phyloP scores from a whole-genome alignment of 2,797 vertebrate genomes.

The Sebastes iracundus region DNA sequence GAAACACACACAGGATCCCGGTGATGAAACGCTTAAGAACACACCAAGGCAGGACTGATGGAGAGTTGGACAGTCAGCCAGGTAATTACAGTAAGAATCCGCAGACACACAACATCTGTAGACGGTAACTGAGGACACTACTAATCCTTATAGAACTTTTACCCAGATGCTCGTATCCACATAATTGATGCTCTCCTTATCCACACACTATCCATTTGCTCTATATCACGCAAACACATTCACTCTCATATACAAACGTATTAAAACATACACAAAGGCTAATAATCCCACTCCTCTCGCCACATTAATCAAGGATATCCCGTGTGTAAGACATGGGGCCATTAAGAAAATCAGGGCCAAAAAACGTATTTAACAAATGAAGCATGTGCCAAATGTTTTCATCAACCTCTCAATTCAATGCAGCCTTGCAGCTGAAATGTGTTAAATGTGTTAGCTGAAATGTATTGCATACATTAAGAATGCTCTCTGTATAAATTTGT shows the following conservation, averaged over 20 bases:
- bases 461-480: conserved; percentile 33
- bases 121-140: neutral
- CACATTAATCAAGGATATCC: conserved; percentile 37
- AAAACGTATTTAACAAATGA: conserved; percentile 36
- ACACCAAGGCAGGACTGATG: neutral
- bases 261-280: conserved; percentile 19
- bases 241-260: conserved; percentile 30
- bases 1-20: neutral
- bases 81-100: neutral
- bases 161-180: neutral
- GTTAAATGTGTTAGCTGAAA: neutral
- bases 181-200: neutral
- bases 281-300: conserved; percentile 17
- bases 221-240: conserved; percentile 42
- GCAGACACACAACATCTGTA: neutral
- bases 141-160: conserved; percentile 12
- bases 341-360: conserved; percentile 12
- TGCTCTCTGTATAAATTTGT: conserved; percentile 37
- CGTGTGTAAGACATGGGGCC: conserved; percentile 19
- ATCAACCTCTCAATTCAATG: conserved; percentile 31
- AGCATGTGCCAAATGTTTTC: conserved; percentile 47
- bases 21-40: neutral
- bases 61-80: neutral
- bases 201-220: conserved; percentile 20
- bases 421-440: conserved; percentile 33